Base-by-base conservation (phyloP, 2,113 vertebrate species). In the Rhabdornis inornatus region DNA sequence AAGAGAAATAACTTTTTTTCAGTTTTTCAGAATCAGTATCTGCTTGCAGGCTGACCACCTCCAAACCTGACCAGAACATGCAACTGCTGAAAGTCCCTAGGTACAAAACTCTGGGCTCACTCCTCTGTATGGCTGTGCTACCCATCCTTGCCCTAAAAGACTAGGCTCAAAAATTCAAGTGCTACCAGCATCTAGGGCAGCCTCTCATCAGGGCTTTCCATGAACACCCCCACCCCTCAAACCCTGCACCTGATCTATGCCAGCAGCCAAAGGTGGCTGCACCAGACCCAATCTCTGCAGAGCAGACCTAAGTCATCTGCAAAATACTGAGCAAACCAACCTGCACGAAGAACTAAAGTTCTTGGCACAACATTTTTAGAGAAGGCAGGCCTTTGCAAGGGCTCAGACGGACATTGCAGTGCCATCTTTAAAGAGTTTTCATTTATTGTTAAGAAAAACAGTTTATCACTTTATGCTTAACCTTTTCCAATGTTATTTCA, bases 351-450 rank as follows among this genome's bases (percentile, higher is more conserved):
- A 52, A 15, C 40, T 45, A 4, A 37, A 83, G 69, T 20, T 55
- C 60, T 33, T 7, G 31, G 37, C 52, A 70, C 47, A n/a, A 16
- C 55, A 50, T 8, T 18, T 30, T 24, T 17, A 30, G 18, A 45
- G 12, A 47, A 74, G 20, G 27, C 9, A 72, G 14, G 4, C 37
- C 27, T 44, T 40, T 18, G 64, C 63, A 39, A 81, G 44, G 31
- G 37, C 44, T 84, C 40, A 49, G n/a, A 28, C 28, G 69, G 47
- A 55, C 11, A 65, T 0, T 0, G 0, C 13, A 27, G 17, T 33
- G 28, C 28, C 50, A 45, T 16, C 12, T 35, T 20, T 18, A 16
- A 21, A 75, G 37, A 52, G 63, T 15, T 66, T 69, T 39, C 21
- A 66, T 25, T 74, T 57, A 57, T 9, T 77, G 14, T 35, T 55